Base-by-base conservation (phyloP, 2,113 vertebrate genomes). In the Fregata magnificens region DNA sequence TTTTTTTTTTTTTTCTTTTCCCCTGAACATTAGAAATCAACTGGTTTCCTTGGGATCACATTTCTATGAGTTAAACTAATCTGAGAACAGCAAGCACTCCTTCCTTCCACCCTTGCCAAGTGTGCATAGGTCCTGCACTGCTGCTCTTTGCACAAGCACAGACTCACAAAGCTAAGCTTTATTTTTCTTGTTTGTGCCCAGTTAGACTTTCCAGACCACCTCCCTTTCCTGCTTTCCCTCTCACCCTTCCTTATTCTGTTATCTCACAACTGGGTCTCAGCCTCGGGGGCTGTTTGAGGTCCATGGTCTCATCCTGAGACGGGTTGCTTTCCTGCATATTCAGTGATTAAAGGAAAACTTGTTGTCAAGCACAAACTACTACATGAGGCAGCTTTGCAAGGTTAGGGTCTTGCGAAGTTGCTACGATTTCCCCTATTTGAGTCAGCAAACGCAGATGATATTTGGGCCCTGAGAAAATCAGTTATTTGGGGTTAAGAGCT, bases 381-480 rank as follows among this genome's bases (percentile, higher is more conserved):
- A 19, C 40, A 31, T 4, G 24, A 42, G 59, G 79, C 26, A 69
- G 11, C 9, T 69, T 72, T 72, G 47, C 16, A 56, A 70, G 36
- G 40, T 1, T 56, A 34, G 12, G 26, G 21, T 31, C 49, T 49
- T 32, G 28, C 0, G 2, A 67, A 74, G 20, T 36, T n/a, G 22
- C 20, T 77, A 2, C 1, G 0, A 10, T 47, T 74, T 36, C 40
- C 8, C 14, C 21, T 31, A 9, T 45, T 52, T 7, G 53, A 81
- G 11, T n/a, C 34, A 52, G 26, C 15, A 66, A 83, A 78, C 0
- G 1, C 15, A 56, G 42, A 11, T 44, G 24, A 45, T 1, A 1
- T 62, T 53, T 77, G 13, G 8, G 10, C 45, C 10, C 34, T 1
- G 3, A 53, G 45, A 32, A 82, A 18, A 36, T 11, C 5, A 20